A percentile compares a stretch with the other conserved stretches of the same genome.
phyloP scores from a whole-genome alignment of 2,113 vertebrate genomes.

The Zootoca vivipara region DNA sequence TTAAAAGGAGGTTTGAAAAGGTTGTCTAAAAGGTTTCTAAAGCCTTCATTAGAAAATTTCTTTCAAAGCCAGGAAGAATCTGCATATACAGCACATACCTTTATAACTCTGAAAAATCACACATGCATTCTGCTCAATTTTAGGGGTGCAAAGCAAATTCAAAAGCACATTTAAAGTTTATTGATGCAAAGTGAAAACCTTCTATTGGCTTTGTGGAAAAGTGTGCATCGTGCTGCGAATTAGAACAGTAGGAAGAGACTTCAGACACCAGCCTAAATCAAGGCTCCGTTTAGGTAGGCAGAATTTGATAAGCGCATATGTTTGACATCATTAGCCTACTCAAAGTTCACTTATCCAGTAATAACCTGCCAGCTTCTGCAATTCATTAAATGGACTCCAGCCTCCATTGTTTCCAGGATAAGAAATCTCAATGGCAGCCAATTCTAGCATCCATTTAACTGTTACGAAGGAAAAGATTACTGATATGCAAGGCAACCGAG shows the following conservation, averaged over 20 bases:
- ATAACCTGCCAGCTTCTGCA: not conserved
- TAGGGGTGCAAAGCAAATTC: not conserved
- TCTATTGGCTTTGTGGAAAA: not conserved
- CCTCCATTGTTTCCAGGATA: not conserved
- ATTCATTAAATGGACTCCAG: constrained; percentile 23
- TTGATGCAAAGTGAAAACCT: not conserved
- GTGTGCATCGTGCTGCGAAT: not conserved
- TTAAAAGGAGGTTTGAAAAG: not conserved
- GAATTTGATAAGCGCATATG: not conserved
- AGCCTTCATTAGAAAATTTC: not conserved
- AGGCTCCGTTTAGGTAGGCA: not conserved
- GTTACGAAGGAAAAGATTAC: not conserved
- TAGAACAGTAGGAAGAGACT: not conserved
- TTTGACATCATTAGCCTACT: constrained; percentile 23
- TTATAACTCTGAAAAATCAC: not conserved
- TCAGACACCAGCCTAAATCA: not conserved
- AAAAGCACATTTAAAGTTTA: not conserved
- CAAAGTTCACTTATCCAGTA: constrained; percentile 26
- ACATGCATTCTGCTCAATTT: not conserved
- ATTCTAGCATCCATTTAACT: constrained; percentile 7
- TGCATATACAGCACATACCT: not conserved
- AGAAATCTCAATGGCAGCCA: constrained; percentile 11
- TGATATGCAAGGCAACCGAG: not conserved
- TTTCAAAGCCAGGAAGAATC: not conserved
- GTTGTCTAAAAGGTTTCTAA: not conserved